A percentile compares a stretch with the other conserved stretches of the same genome.
phyloP scores from a whole-genome alignment of 2,797 vertebrate genomes.

The Meriones psammophilus region DNA sequence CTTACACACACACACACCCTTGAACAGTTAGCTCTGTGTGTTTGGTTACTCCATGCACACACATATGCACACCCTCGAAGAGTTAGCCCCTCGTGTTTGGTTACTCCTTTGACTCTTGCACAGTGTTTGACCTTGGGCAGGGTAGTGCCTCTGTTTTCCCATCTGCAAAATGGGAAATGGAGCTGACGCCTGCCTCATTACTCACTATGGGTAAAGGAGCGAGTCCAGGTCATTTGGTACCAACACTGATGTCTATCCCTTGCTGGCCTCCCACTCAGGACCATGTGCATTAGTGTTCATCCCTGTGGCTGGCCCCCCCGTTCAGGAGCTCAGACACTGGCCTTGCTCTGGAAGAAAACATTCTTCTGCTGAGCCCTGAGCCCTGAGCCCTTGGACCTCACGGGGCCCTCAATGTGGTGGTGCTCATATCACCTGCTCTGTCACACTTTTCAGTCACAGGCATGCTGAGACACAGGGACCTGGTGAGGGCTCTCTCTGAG shows the following conservation, averaged over 20 bases:
- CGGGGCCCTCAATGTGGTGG: neutral
- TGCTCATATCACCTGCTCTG: neutral
- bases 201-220: neutral
- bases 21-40: accelerated
- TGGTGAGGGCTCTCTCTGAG: neutral
- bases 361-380: neutral
- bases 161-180: neutral
- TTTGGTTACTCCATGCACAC: accelerated
- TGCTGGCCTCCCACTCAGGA: neutral
- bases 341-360: neutral
- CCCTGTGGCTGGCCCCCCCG: neutral
- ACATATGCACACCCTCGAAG: too few relatives aligned
- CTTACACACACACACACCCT: neutral
- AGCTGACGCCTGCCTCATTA: accelerated
- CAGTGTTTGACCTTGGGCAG: neutral
- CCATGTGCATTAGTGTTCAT: neutral
- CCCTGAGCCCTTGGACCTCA: neutral
- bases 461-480: neutral
- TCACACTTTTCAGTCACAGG: neutral
- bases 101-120: neutral
- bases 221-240: accelerated
- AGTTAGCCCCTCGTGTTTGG: accelerated
- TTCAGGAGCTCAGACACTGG: neutral
- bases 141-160: neutral
- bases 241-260: neutral